Conservation (phyloP, 2,113 vertebrate genomes). For the Dicaeum eximium region DNA sequence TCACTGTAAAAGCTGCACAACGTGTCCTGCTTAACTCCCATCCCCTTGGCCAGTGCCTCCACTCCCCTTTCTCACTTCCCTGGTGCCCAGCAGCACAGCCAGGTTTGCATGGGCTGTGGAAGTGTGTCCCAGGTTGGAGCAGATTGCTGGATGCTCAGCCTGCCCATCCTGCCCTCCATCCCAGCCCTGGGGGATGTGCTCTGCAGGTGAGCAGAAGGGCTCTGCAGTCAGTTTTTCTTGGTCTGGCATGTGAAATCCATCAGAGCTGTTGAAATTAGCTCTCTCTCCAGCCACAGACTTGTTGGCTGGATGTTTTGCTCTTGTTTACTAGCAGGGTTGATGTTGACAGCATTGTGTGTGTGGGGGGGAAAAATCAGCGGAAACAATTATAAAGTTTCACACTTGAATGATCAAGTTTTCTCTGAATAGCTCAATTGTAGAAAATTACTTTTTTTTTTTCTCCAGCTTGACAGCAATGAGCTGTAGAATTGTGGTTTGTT, state of each 20-base stretch:
- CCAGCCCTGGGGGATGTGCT: not conserved
- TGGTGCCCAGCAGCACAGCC: not conserved
- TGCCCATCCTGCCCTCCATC: not conserved
- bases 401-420: not conserved
- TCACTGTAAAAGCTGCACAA: accelerated
- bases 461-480: not conserved
- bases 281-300: accelerated
- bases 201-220: not conserved
- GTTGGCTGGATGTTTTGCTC: not conserved
- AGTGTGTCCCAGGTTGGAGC: not conserved
- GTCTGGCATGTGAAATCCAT: not conserved
- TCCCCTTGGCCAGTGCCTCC: not conserved
- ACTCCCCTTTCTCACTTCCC: not conserved
- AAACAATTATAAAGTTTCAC: not conserved
- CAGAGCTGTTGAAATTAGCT: not conserved
- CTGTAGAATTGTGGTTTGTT: not conserved
- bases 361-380: accelerated
- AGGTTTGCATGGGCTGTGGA: not conserved
- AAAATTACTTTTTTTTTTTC: not conserved
- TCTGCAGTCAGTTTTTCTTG: not conserved
- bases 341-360: not conserved
- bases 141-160: not conserved
- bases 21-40: not conserved
- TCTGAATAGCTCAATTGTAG: not conserved
- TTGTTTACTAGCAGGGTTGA: not conserved